Base-by-base conservation (phyloP, 2,888 invertebrate genomes). In the Vanessa cardui region DNA sequence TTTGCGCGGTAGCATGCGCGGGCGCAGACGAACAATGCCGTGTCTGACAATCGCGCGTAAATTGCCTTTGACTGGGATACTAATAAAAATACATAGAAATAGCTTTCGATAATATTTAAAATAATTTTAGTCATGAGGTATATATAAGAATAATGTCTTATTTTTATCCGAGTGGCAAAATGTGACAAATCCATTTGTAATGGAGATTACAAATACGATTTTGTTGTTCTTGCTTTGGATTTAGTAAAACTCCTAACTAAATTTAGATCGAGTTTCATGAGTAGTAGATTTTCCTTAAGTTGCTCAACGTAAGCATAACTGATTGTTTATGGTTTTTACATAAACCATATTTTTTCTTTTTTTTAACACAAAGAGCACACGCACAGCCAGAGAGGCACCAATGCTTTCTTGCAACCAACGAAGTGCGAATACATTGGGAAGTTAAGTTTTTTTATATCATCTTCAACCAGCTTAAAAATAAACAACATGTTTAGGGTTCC, bases 21-120 rank as follows among this genome's bases (percentile, higher is more conserved):
- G 67, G 71, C 70, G 73, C 69, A 65, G 70, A 47, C 64, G 63
- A 64, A 75, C 73, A 73, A 74, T 74, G 50, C 46, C 7, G 72
- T 73, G 54, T 20, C 9, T 65, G 47, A 64, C 71, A 69, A 74
- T 73, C 59, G 67, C 44, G 62, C 64, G 72, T 67, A 69, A 72
- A 74, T 74, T 67, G 63, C 64, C 67, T 39, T 63, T 68, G 68
- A 73, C 66, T 62, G 60, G 39, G 59, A 46, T 56, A 33, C n/a
- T 9, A n/a, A 56, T 18, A 39, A 39, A 56, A 33, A 33, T 26
- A 33, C 18, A 39, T 52, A 39, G 20, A 18, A 52, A 44, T 62
- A 8, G 16, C 12, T 44, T 45, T 15, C 12, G 15, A 31, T 18
- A 39, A 56, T 39, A 56, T 12, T 4, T 39, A 12, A 26, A 26